Evolutionary conservation across 1,140 invertebrate genomes (phyloP), one percentile per base, ranked within the genome.

Genomic region (Coenobita brevimanus): DNA sequence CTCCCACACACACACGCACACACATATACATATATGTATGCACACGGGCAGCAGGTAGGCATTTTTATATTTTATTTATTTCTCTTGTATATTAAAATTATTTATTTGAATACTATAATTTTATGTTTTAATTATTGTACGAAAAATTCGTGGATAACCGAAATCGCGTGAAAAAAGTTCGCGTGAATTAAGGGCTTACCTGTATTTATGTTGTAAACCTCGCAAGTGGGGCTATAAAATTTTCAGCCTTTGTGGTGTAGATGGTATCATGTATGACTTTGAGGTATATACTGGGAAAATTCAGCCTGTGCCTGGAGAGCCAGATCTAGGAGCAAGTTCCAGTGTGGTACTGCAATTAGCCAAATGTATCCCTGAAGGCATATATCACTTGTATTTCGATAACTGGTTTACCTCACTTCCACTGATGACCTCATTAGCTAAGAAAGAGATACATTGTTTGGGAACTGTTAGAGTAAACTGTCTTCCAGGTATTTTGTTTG

Each of bases 401-500:
- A 91, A 90, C 36, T 91, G 75, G 82, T 88, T 91, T 43, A 54
- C 33, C 54, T 83, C 85, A 79, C 46, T 76, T 38, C 27, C 38
- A 71, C 84, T 90, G 41, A 71, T 62, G 36, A 80, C 38, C 30
- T 57, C 33, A 46, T 50, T 89, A 27, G 57, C 73, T n/a, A n/a
- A 69, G 17, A 69, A n/a, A 33, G 79, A 89, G 27, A 90, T 92
- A 57, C 76, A 92, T 27, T 92, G 91, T 90, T 82, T 93, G 50
- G 93, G 92, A 90, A 93, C 92, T 85, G 91, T 93, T 50, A 91
- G 92, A 87, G 50, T 78, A 86, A 92, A 93, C 90, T 89, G 92
- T 90, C 75, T 93, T 46, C 85, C 83, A 90, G 91, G 90, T 69
- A 91, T 89, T 89, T 82, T 89, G 78, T 89, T 93, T 83, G 89